phyloP scores from a whole-genome alignment of 37 sponge, comb jelly and placozoan species.

The Chondrosia reniformis region DNA sequence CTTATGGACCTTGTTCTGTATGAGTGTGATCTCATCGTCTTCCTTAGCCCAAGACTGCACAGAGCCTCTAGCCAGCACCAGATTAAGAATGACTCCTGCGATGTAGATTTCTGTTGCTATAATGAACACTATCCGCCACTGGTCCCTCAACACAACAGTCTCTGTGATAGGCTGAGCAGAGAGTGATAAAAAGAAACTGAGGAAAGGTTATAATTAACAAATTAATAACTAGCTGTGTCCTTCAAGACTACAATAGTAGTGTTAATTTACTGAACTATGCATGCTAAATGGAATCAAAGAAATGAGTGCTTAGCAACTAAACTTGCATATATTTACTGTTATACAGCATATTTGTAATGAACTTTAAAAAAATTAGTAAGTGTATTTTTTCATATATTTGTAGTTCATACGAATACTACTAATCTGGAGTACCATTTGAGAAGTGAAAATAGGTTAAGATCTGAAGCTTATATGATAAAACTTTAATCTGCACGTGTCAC shows the following conservation, averaged over 20 bases:
- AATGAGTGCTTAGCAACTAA: not conserved
- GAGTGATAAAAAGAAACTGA: not conserved
- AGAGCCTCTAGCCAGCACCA: constrained; percentile 58
- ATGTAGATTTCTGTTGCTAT: constrained; percentile 72
- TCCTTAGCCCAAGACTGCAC: constrained; percentile 65
- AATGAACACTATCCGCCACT: constrained; percentile 85
- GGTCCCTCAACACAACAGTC: constrained; percentile 13
- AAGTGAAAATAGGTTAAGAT: too few species aligned
- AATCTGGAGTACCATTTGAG: too few species aligned
- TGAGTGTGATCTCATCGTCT: not conserved
- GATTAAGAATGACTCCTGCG: constrained; percentile 59
- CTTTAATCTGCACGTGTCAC: too few species aligned
- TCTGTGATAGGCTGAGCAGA: not conserved
- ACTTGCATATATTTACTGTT: not conserved
- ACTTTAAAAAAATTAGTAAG: too few species aligned
- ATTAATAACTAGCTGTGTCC: too few species aligned
- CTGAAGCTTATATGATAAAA: too few species aligned
- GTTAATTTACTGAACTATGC: not conserved
- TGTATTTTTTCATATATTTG: too few species aligned
- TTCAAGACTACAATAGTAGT: too few species aligned
- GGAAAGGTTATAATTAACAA: too few species aligned
- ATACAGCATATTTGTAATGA: too few species aligned
- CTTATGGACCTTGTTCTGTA: constrained; percentile 1
- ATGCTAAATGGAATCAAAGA: not conserved
- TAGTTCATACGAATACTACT: too few species aligned